Evolutionary conservation across 2,888 invertebrate species (phyloP).

Genomic region (Tinea semifulvella): DNA sequence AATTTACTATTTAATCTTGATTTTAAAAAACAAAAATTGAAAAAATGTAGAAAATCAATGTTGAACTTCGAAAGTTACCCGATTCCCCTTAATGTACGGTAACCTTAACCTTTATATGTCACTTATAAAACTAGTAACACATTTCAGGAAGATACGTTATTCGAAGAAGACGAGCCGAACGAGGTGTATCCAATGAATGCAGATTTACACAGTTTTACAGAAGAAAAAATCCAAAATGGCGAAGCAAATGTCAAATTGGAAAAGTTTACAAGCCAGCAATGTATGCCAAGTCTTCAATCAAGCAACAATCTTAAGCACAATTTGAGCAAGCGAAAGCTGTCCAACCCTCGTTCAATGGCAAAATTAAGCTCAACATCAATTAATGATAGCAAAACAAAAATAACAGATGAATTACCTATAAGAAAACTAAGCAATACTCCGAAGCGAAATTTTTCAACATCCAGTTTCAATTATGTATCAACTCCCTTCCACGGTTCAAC

Average conservation of each 20-base stretch:
- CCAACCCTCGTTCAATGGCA: conserved; percentile 38
- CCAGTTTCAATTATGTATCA: conserved; percentile 84
- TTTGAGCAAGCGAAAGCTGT: conserved; percentile 44
- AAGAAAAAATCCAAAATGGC: conserved; percentile 28
- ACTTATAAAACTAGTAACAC: too few species aligned
- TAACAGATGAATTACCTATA: conserved; percentile 47
- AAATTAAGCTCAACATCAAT: conserved; percentile 68
- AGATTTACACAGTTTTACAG: conserved; percentile 15
- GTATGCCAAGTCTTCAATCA: conserved; percentile 28
- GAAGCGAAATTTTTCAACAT: conserved; percentile 76
- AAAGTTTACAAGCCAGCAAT: conserved; percentile 27
- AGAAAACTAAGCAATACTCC: conserved; percentile 50
- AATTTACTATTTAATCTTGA: too few species aligned
- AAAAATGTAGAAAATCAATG: too few species aligned
- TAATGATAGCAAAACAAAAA: conserved; percentile 54
- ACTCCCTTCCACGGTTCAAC: conserved; percentile 89
- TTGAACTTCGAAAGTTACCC: too few species aligned
- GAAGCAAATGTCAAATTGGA: background rate
- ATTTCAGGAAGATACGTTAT: conserved; percentile 52
- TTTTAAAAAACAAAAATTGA: too few species aligned
- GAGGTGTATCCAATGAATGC: conserved; percentile 26
- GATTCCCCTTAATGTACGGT: too few species aligned
- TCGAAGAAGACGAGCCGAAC: conserved; percentile 49
- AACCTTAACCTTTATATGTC: too few species aligned
- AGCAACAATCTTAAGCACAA: conserved; percentile 35